phyloP scores from a whole-genome alignment of 2,888 invertebrate species.

The Heterodera filipjevi region DNA sequence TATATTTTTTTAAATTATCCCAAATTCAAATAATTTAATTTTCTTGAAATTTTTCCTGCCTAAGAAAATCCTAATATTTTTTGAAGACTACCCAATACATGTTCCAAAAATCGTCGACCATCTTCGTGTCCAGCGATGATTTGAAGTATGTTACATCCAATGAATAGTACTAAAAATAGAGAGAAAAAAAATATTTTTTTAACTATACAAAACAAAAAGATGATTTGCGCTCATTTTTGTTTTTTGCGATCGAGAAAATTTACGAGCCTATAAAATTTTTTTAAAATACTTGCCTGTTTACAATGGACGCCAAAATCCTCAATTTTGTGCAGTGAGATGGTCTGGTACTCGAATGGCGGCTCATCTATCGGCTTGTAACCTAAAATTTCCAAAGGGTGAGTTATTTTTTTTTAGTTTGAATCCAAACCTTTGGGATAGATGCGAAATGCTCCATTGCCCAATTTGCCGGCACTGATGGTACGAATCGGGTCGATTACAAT shows the following conservation, averaged over 20 bases:
- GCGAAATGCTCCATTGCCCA: conserved; percentile 80
- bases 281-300: conserved; percentile 72
- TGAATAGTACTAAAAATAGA: conserved; percentile 94
- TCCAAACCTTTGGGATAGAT: conserved; percentile 70
- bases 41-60: too few relatives aligned
- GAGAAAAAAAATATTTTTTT: too few relatives aligned
- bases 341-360: conserved; percentile 97
- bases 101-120: conserved; percentile 96
- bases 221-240: neutral
- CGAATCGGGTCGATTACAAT: conserved; percentile 86
- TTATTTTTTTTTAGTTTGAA: too few relatives aligned
- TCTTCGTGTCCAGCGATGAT: conserved; percentile 85
- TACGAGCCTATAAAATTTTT: too few relatives aligned
- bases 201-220: neutral
- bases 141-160: conserved; percentile 97
- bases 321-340: conserved; percentile 96
- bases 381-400: conserved; percentile 67
- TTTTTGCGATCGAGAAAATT: too few relatives aligned
- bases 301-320: conserved; percentile 99
- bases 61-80: too few relatives aligned
- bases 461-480: conserved; percentile 98
- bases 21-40: too few relatives aligned
- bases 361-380: conserved; percentile 98
- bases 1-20: too few relatives aligned
- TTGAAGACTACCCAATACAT: conserved; percentile 98